Conservation (phyloP, 2,888 invertebrate species). For the Mythimna ferrago region DNA sequence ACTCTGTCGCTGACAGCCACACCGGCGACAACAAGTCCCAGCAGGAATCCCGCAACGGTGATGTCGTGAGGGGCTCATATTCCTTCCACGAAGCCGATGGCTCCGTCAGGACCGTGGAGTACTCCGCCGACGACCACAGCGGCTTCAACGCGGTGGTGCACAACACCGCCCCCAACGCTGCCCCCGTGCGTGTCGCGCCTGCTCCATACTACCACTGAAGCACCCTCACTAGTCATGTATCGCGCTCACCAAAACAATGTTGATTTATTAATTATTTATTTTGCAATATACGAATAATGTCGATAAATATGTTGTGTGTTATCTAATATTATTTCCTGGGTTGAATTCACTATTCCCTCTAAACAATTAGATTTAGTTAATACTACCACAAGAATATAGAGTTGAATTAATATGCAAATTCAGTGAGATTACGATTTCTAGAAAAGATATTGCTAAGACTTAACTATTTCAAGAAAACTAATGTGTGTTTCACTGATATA, state of each 20-base stretch:
- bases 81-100: slow-evolving; percentile 81
- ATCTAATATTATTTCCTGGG: not conserved
- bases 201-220: slow-evolving; percentile 43
- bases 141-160: slow-evolving; percentile 73
- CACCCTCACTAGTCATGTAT: slow-evolving; percentile 2
- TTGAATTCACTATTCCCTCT: not conserved
- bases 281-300: slow-evolving; percentile 51
- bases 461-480: no score
- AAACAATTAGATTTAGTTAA: not conserved
- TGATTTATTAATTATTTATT: slow-evolving; percentile 45
- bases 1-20: slow-evolving; percentile 83
- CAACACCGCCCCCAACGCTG: slow-evolving; percentile 64
- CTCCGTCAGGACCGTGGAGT: slow-evolving; percentile 80
- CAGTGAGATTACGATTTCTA: not conserved
- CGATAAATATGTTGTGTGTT: not conserved
- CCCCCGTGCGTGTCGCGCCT: slow-evolving; percentile 53
- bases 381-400: not conserved
- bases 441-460: not conserved
- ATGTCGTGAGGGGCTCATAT: slow-evolving; percentile 80
- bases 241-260: slow-evolving; percentile 38
- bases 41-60: slow-evolving; percentile 80
- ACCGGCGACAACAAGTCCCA: slow-evolving; percentile 84
- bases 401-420: not conserved
- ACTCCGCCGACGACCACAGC: slow-evolving; percentile 81
- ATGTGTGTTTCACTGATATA: no score